Evolutionary conservation across 2,113 vertebrate genomes (phyloP).

Genomic region (Columbina picui): DNA sequence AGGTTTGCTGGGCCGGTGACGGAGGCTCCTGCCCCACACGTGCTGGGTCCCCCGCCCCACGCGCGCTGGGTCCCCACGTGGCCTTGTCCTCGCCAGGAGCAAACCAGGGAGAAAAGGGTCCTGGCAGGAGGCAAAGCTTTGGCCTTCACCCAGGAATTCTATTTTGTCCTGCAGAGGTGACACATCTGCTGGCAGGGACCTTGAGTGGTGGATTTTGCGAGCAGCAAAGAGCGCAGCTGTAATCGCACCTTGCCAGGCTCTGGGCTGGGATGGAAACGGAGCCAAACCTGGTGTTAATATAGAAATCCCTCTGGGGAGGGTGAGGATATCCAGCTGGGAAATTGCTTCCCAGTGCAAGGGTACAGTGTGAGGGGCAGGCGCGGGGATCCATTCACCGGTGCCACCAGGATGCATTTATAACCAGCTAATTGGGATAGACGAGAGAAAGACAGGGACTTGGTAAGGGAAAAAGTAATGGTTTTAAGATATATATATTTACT

Average conservation of each 20-base stretch:
- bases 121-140: neutral
- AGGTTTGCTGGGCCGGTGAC: fast-evolving
- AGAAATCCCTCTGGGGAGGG: neutral
- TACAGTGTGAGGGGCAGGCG: neutral
- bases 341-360: fast-evolving
- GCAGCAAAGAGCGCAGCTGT: neutral
- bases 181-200: neutral
- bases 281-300: neutral
- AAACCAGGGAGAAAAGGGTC: neutral
- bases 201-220: neutral
- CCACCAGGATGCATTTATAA: fast-evolving
- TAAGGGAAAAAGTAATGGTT: neutral
- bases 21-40: neutral
- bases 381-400: too few species aligned
- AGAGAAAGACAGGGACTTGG: neutral
- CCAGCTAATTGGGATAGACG: fast-evolving
- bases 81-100: neutral
- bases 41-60: neutral
- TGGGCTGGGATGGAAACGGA: fast-evolving
- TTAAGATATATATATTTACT: neutral
- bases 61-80: neutral
- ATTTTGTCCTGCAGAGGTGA: neutral
- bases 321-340: neutral
- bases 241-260: neutral
- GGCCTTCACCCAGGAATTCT: neutral